These are phyloP conservation scores for Oscheius myriophilus DNA, from an alignment of 2,888 invertebrate genomes.

Conservation along the genomic window DNA sequence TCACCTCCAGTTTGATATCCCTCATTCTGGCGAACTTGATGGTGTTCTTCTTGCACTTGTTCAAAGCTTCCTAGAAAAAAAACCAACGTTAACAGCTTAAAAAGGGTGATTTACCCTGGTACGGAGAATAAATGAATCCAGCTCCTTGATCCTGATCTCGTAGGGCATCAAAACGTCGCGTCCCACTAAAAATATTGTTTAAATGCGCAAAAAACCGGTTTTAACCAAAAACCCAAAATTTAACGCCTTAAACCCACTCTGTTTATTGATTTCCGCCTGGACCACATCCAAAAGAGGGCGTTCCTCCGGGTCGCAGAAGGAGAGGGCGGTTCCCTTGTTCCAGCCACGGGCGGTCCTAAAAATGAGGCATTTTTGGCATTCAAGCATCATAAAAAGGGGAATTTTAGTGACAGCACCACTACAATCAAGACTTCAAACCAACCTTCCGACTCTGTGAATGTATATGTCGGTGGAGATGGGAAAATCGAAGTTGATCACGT, in stretches of 20 bases:
- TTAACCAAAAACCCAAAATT: too few relatives aligned
- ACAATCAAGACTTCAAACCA: neutral
- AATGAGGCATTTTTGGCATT: too few relatives aligned
- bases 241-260: conserved; percentile 48
- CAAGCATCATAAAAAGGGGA: neutral
- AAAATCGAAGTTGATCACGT: conserved; percentile 98
- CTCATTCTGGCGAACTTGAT: conserved; percentile 91
- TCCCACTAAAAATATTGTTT: conserved; percentile 57
- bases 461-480: conserved; percentile 88
- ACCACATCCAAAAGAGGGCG: conserved; percentile 50
- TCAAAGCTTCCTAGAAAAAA: conserved; percentile 83
- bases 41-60: conserved; percentile 90
- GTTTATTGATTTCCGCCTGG: conserved; percentile 74
- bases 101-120: too few relatives aligned
- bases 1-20: conserved; percentile 94
- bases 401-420: neutral
- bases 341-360: conserved; percentile 75
- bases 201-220: conserved; percentile 6
- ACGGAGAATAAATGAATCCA: conserved; percentile 93
- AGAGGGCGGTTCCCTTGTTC: conserved; percentile 70
- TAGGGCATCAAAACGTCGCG: conserved; percentile 79
- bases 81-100: too few relatives aligned
- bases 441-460: conserved; percentile 89
- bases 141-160: conserved; percentile 91
- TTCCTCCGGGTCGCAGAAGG: conserved; percentile 64